A percentile compares a stretch with the other conserved stretches of the same genome.
Conservation (phyloP, 2,888 invertebrate species). For the Drosophila multiciliata region DNA sequence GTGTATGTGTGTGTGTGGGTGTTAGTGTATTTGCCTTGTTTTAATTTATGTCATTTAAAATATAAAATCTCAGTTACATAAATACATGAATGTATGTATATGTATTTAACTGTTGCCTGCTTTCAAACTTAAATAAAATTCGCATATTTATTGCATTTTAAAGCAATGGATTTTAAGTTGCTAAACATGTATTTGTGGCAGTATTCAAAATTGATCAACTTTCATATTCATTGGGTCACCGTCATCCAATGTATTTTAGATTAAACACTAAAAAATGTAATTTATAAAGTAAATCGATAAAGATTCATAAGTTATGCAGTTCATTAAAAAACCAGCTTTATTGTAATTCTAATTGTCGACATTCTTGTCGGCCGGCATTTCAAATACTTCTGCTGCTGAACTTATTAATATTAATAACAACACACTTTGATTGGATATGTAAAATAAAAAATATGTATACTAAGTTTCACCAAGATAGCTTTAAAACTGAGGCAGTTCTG, state of each 20-base stretch:
- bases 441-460: too few relatives aligned
- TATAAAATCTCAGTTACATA: neutral
- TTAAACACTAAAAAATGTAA: neutral
- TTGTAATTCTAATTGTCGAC: neutral
- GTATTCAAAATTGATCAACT: neutral
- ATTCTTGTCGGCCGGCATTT: too few relatives aligned
- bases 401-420: too few relatives aligned
- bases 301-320: neutral
- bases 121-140: neutral
- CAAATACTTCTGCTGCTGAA: too few relatives aligned
- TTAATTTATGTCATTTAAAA: neutral
- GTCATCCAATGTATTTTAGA: neutral
- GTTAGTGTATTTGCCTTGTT: neutral
- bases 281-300: neutral
- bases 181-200: neutral
- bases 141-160: neutral
- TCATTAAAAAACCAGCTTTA: neutral
- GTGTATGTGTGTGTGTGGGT: neutral
- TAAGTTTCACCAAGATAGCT: too few relatives aligned
- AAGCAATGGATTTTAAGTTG: neutral
- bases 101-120: neutral
- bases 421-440: too few relatives aligned
- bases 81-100: neutral
- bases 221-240: neutral
- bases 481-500: too few relatives aligned